Evolutionary conservation across 2,113 vertebrate genomes (phyloP).

Genomic region (Brachypodius melanocephalos): DNA sequence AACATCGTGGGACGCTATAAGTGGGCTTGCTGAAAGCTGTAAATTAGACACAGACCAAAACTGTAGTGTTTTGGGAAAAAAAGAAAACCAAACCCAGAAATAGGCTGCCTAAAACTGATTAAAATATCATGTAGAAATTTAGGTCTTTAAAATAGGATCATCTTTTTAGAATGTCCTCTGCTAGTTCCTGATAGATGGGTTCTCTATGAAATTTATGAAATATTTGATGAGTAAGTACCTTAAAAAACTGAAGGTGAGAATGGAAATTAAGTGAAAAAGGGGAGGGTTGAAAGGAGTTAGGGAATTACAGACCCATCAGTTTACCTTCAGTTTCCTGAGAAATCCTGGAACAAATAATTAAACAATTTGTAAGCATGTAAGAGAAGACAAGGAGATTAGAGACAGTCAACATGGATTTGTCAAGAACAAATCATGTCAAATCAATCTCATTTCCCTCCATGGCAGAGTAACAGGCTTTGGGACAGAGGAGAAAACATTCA

Average conservation of each 20-base stretch:
- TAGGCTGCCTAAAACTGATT: background rate
- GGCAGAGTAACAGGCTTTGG: background rate
- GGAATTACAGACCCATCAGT: background rate
- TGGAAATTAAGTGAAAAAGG: background rate
- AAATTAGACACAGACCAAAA: background rate
- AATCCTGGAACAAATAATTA: background rate
- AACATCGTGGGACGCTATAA: background rate
- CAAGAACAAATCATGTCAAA: background rate
- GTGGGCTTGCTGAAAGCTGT: background rate
- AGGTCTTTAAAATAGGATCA: background rate
- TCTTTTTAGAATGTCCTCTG: background rate
- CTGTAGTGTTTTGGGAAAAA: background rate
- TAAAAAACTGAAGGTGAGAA: background rate
- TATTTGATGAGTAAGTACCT: background rate
- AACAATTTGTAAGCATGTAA: background rate
- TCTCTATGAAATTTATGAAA: background rate
- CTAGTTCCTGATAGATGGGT: background rate
- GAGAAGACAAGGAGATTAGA: slow-evolving; percentile 7
- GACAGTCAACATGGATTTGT: background rate
- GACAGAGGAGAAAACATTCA: background rate
- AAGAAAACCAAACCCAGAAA: background rate
- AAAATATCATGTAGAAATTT: background rate
- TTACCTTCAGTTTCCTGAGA: slow-evolving; percentile 3
- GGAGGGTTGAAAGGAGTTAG: background rate
- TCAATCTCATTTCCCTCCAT: background rate